Evolutionary conservation across 2,888 invertebrate species (phyloP).

Genomic region (Erebia ligea): DNA sequence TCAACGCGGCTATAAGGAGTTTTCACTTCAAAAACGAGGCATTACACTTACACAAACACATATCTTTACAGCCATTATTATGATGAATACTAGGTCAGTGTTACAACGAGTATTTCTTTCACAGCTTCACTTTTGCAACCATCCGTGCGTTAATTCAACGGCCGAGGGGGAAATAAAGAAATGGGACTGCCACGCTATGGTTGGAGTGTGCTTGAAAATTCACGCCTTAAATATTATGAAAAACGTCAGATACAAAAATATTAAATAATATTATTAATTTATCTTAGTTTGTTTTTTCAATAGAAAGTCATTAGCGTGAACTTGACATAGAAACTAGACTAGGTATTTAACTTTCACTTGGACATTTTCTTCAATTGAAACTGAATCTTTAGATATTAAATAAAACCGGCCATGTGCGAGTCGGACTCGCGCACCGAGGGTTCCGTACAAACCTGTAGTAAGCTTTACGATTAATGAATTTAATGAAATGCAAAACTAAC

Average conservation of each 20-base stretch:
- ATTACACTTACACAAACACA: too few relatives aligned
- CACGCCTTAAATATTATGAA: not conserved
- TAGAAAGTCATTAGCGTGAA: not conserved
- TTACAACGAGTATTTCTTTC: constrained; percentile 57
- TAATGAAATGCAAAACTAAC: too few relatives aligned
- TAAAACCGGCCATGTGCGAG: too few relatives aligned
- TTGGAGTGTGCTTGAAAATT: constrained; percentile 20
- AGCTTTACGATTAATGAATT: too few relatives aligned
- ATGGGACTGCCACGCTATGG: constrained; percentile 28
- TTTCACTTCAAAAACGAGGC: too few relatives aligned
- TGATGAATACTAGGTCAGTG: constrained; percentile 51
- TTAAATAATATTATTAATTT: not conserved
- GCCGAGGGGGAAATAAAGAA: constrained; percentile 53
- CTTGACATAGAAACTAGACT: not conserved
- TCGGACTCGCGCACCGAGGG: too few relatives aligned
- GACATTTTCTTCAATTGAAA: too few relatives aligned
- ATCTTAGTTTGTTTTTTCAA: not conserved
- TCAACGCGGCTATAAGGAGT: too few relatives aligned
- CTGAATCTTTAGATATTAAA: too few relatives aligned
- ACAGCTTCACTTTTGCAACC: constrained; percentile 55
- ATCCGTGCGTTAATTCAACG: constrained; percentile 59
- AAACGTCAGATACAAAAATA: constrained; percentile 9
- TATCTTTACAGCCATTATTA: not conserved
- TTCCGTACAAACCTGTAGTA: too few relatives aligned
- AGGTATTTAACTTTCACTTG: not conserved